Evolutionary conservation across 2,113 vertebrate genomes (phyloP).

Genomic region (Acrocephalus kingi): DNA sequence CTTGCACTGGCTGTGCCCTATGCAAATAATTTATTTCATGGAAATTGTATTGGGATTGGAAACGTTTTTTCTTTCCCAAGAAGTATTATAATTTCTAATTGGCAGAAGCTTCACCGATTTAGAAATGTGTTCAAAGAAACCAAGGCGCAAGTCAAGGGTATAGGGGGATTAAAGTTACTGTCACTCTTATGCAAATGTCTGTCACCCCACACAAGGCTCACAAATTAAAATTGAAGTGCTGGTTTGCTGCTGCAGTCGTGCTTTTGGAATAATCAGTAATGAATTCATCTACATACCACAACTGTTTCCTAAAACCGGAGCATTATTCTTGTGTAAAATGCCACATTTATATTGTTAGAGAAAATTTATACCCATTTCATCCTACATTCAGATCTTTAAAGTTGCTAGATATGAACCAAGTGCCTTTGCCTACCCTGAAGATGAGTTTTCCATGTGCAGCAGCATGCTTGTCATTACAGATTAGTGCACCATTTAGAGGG

Average conservation of each 20-base stretch:
- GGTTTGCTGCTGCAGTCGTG: conserved; percentile 20
- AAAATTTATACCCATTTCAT: conserved; percentile 35
- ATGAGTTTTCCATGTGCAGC: conserved; percentile 47
- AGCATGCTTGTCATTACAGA: conserved; percentile 57
- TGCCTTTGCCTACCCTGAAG: conserved; percentile 32
- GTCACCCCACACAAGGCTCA: conserved; percentile 29
- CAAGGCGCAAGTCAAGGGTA: conserved; percentile 25
- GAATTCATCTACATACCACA: conserved; percentile 27
- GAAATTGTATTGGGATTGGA: conserved; percentile 31
- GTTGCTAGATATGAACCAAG: not conserved
- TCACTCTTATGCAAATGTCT: conserved; percentile 62
- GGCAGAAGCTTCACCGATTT: conserved; percentile 22
- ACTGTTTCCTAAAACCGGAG: conserved; percentile 26
- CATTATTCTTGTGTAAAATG: not conserved
- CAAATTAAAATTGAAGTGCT: conserved; percentile 63
- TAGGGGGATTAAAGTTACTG: conserved; percentile 51
- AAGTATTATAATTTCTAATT: conserved; percentile 54
- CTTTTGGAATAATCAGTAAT: conserved; percentile 49
- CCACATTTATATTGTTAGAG: not conserved
- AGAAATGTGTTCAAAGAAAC: conserved; percentile 50
- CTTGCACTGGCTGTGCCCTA: not conserved
- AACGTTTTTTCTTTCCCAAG: not conserved
- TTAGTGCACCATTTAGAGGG: conserved; percentile 18
- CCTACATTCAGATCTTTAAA: not conserved
- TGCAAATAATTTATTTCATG: conserved; percentile 20